Evolutionary conservation across 2,888 invertebrate genomes (phyloP).

Genomic region (Metacarcinus magister): DNA sequence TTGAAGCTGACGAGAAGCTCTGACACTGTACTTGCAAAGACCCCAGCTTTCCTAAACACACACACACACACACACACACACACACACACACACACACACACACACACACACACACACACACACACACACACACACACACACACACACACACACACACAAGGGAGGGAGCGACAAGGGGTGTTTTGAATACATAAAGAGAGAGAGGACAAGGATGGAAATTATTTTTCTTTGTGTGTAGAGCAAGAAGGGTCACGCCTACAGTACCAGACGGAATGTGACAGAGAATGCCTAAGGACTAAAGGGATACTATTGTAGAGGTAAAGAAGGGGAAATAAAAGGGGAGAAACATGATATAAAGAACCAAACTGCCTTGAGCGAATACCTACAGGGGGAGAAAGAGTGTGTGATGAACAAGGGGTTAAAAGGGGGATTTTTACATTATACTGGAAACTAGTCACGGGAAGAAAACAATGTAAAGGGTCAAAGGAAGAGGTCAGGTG

Average conservation of each 20-base stretch:
- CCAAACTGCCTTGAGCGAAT: background rate
- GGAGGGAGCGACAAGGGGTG: background rate
- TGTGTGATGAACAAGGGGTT: background rate
- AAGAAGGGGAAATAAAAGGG: background rate
- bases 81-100: background rate
- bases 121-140: background rate
- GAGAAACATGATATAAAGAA: background rate
- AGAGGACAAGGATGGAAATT: background rate
- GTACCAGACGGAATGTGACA: background rate
- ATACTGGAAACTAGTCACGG: background rate
- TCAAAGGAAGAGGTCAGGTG: background rate
- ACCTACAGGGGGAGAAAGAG: background rate
- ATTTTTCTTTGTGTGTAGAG: conserved; percentile 6
- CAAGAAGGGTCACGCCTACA: background rate
- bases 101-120: background rate
- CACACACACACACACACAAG: background rate
- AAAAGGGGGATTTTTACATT: background rate
- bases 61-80: background rate
- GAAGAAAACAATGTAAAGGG: too few species aligned
- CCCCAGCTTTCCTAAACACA: background rate
- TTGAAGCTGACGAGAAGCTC: background rate
- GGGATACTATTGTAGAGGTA: background rate
- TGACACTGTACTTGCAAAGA: background rate
- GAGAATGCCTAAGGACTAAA: background rate
- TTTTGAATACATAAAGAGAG: conserved; percentile 9